These are phyloP conservation scores for Eudyptes chrysolophus DNA, from an alignment of 2,113 vertebrate species.

Conservation along the genomic window DNA sequence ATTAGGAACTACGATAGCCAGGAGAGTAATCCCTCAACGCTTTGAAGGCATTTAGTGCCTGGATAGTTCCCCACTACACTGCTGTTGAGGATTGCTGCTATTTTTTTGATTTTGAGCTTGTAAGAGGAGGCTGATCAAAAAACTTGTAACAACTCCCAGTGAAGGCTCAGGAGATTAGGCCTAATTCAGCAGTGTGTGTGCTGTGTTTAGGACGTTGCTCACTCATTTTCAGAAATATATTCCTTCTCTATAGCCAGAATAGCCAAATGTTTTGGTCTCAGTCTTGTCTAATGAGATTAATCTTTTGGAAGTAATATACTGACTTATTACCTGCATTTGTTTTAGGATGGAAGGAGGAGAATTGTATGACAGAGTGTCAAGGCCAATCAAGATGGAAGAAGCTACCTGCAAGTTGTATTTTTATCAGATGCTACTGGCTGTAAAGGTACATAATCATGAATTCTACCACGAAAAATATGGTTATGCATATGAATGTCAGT, in stretches of 20 bases:
- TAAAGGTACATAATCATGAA: conserved; percentile 75
- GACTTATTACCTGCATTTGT: conserved; percentile 11
- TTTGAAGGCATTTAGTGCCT: neutral
- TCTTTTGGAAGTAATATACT: neutral
- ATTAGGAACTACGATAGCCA: neutral
- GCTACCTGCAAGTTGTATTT: conserved; percentile 89
- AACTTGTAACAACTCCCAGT: neutral
- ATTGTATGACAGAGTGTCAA: conserved; percentile 84
- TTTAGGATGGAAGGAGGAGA: conserved; percentile 95
- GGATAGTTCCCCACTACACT: neutral
- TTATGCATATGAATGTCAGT: neutral
- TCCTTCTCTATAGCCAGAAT: neutral
- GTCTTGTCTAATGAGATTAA: neutral
- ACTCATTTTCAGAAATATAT: neutral
- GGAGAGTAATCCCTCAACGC: neutral
- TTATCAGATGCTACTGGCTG: conserved; percentile 93
- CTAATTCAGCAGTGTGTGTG: neutral
- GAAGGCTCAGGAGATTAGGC: neutral
- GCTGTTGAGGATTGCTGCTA: neutral
- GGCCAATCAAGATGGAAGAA: conserved; percentile 79
- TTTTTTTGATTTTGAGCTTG: rapidly evolving
- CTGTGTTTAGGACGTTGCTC: neutral
- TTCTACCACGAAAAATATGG: neutral
- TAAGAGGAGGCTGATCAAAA: neutral
- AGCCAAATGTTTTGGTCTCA: neutral